Evolutionary conservation across 1,140 invertebrate genomes (phyloP), one percentile per base, ranked within the genome.

Genomic region (Camponotus vicinus): DNA sequence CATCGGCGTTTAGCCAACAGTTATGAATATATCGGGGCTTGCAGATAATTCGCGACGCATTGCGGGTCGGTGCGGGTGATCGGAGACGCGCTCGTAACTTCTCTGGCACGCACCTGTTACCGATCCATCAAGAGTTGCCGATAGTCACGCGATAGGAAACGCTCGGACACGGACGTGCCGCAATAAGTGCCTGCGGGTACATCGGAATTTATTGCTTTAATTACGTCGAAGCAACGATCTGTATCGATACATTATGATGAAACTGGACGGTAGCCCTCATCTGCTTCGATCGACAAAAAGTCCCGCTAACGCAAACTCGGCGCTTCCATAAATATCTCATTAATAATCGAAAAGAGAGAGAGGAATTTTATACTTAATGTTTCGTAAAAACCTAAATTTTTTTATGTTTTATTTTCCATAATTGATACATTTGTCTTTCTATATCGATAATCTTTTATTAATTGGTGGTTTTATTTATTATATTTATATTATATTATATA

Each of bases 81-180:
- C 66, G 83, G 40, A 40, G 71, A 80, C 90, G 89, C 90, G 90
- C 86, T 86, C 86, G 89, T 90, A 92, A 89, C 87, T 87, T 85
- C 89, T 87, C 88, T 86, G 89, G 76, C 91, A 75, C 89, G 90
- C 93, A 93, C 92, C 93, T 93, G 93, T 93, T 27, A 91, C 88
- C 93, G 92, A 94, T 94, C 92, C 92, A 93, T 94, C 92, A 93
- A 89, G 82, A 86, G 91, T 90, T 59, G 92, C 90, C 91, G 93
- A 93, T 93, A 89, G 87, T 84, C 87, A 77, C 34, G 86, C 91
- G 93, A 93, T 93, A 93, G 89, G 89, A 61, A 69, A 82, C 86
- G 66, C 21, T 34, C 88, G 90, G 87, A 93, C 90, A 90, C 89
- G 7, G 45, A 69, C 15, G 34, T 87, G 84, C 89, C 89, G 45